These are phyloP conservation scores for Halesus radiatus DNA, from an alignment of 1,140 invertebrate species.

Conservation along the genomic window DNA sequence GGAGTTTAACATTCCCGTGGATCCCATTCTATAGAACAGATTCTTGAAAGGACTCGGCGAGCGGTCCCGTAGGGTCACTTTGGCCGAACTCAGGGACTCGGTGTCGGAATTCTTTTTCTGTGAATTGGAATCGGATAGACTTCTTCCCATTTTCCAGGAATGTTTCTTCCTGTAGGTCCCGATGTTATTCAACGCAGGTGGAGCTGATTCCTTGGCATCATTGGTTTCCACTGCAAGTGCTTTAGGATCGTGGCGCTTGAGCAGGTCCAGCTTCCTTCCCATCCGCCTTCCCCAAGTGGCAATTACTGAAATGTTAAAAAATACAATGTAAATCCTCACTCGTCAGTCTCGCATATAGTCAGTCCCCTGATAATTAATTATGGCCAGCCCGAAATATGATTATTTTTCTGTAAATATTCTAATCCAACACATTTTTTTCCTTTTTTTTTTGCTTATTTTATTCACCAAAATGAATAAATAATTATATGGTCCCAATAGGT, in stretches of 20 bases:
- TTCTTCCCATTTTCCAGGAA: constrained; percentile 68
- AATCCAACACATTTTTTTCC: no score
- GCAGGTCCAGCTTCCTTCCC: constrained; percentile 83
- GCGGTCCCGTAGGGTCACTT: constrained; percentile 68
- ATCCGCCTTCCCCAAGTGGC: constrained; percentile 84
- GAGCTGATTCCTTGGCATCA: constrained; percentile 59
- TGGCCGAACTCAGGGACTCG: constrained; percentile 62
- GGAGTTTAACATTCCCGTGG: constrained; percentile 80
- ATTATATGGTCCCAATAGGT: no score
- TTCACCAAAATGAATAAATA: no score
- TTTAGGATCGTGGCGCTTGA: constrained; percentile 77
- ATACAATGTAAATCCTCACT: not conserved
- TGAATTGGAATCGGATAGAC: constrained; percentile 67
- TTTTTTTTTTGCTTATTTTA: no score
- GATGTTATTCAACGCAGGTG: constrained; percentile 58
- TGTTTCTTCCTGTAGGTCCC: constrained; percentile 68
- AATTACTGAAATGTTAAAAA: constrained; percentile 72
- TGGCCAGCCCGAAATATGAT: no score
- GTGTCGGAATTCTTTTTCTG: constrained; percentile 65
- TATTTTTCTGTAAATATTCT: no score
- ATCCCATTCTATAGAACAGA: constrained; percentile 82
- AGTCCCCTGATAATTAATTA: no score
- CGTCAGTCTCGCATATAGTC: no score
- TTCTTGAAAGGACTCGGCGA: constrained; percentile 79
- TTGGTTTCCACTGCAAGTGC: constrained; percentile 64